Base-by-base conservation (phyloP, 2,888 invertebrate species). In the Lingula anatina region DNA sequence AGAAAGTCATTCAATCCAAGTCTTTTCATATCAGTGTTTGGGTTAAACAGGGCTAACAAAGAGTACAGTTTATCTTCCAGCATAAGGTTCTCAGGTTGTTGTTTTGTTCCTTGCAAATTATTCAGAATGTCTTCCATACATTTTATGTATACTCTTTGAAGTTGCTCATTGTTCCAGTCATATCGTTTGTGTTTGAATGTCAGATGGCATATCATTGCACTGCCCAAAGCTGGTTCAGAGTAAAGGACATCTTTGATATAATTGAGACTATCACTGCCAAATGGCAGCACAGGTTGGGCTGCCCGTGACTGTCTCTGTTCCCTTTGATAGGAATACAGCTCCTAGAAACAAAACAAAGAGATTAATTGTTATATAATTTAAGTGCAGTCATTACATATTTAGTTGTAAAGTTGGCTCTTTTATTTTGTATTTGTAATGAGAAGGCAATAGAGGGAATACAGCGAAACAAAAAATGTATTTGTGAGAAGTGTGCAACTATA, bases 291-390 rank as follows among this genome's bases (percentile, higher is more conserved):
- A 4, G 26, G 41, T 2, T 28, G 42, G 31, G 57, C 31, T 51
- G 47, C 24, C 41, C 36, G 37, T 26, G 39, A 44, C 27, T 44
- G 24, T 37, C 21, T 12, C 25, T 26, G 9, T 51, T 51, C 43
- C 28, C 40, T 49, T 35, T 60, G 57, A 49, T 57, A 68, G 4
- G 54, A 53, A 48, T 66, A 71, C 47, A 71, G 54, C 35, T 69
- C 70, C 71, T 71, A 44, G 3, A 51, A 45, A 35, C 25, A 39
- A 45, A 9, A 47, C 12, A 46, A 35, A 9, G 18, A 5, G 9
- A n/a, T n/a, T n/a, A n/a, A n/a, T n/a, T n/a, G n/a, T n/a, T n/a
- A n/a, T n/a, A n/a, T n/a, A n/a, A n/a, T n/a, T n/a, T n/a, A n/a
- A n/a, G n/a, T n/a, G n/a, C n/a, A n/a, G n/a, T n/a, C n/a, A n/a